phyloP scores from a whole-genome alignment of 1,140 invertebrate genomes.

The Sycophaga agraensis region DNA sequence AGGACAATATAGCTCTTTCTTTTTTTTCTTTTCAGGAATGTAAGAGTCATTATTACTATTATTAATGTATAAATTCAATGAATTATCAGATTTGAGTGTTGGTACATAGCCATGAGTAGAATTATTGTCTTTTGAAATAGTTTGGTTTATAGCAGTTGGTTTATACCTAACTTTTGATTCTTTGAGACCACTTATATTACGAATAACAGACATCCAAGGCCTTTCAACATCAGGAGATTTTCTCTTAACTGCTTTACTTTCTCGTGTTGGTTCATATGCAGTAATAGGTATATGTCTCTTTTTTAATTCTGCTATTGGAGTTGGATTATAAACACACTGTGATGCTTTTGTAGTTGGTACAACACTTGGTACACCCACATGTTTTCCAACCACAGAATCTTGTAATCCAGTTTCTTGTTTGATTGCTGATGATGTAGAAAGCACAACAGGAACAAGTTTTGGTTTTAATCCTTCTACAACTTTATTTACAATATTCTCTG shows the following conservation, averaged over 20 bases:
- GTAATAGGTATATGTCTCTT: conserved; percentile 57
- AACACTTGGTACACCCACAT: conserved; percentile 28
- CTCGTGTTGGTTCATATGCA: conserved; percentile 51
- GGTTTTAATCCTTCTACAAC: conserved; percentile 54
- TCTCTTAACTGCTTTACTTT: conserved; percentile 52
- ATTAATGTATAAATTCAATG: conserved; percentile 41
- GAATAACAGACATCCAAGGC: conserved; percentile 42
- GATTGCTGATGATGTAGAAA: conserved; percentile 32
- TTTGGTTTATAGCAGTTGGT: conserved; percentile 44
- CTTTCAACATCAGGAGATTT: conserved; percentile 45
- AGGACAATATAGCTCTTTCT: conserved; percentile 47
- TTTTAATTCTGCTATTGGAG: conserved; percentile 63
- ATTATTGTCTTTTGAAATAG: conserved; percentile 26
- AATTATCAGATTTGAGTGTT: conserved; percentile 41
- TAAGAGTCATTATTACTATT: conserved; percentile 44
- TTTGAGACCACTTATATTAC: conserved; percentile 37
- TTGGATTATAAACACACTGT: conserved; percentile 62
- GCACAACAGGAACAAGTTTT: conserved; percentile 33
- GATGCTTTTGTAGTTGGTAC: conserved; percentile 28
- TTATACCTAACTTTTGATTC: conserved; percentile 45
- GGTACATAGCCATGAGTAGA: conserved; percentile 42
- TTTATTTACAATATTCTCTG: conserved; percentile 53
- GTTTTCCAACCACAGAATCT: neutral
- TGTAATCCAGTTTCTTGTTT: conserved; percentile 27
- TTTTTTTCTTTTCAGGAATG: conserved; percentile 40